Base-by-base conservation (phyloP, 1,140 invertebrate genomes). In the Rhopalosiphum padi region DNA sequence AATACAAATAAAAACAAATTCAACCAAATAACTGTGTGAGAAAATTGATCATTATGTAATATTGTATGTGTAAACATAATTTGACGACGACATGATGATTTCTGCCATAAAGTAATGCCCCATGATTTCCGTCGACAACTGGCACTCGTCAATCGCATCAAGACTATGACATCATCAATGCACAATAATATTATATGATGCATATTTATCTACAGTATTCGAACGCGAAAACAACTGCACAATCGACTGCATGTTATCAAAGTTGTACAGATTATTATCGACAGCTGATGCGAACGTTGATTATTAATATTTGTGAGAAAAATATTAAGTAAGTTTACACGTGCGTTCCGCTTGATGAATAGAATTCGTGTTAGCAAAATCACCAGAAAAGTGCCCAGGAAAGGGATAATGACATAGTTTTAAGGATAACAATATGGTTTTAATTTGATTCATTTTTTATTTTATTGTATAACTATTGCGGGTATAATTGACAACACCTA, bases 1-100 rank as follows among this genome's bases (percentile, higher is more conserved):
- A 85, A 43, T 22, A 85, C 21, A 23, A 43, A 43, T 43, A 41
- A 25, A 85, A 85, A 41, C 83, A 41, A 41, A 85, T 43, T 85
- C 9, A 43, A 87, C 43, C 85, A 46, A 87, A 87, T 87, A 25
- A 48, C 85, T 46, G 43, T 23, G 41, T 87, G 43, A 87, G 41
- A 87, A 87, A 87, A 87, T 46, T 18, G 25, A 87, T 87, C 85
- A 43, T 87, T 87, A 85, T 43, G 82, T 83, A 77, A 77, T 77
- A 77, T 18, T 77, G 30, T 77, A 77, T 77, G 30, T n/a, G 60
- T n/a, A 77, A 77, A n/a, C 15, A 77, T 77, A n/a, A 77, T 77
- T 77, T 77, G 4, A n/a, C 0, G 60, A 68, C 60, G 60, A 68
- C 25, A 11, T 30, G 25, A 77, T 77, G 18, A 77, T 77, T 77